phyloP scores from a whole-genome alignment of 2,797 vertebrate species.

The Sebastes vulpes region DNA sequence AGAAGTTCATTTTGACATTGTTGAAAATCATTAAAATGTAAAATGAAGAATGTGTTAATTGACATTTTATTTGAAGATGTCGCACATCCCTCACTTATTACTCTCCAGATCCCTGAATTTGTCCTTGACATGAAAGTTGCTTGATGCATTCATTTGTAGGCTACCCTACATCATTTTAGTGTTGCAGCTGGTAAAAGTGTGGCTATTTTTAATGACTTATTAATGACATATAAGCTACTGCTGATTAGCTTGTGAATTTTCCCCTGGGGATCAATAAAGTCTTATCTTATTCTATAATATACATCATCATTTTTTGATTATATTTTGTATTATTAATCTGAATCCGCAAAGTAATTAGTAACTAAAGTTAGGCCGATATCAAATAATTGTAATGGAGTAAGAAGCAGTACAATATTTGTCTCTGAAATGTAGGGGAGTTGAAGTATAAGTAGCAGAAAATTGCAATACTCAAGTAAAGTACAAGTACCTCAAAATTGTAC shows the following conservation, averaged over 20 bases:
- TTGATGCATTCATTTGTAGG: background rate
- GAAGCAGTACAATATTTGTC: background rate
- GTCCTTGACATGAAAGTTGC: background rate
- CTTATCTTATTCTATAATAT: background rate
- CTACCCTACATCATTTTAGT: background rate
- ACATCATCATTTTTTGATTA: background rate
- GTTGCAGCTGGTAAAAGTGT: background rate
- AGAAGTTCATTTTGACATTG: slow-evolving; percentile 51
- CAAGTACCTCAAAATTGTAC: background rate
- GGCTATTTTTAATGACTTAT: background rate
- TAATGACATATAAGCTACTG: background rate
- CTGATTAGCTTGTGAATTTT: background rate
- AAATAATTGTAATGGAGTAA: background rate
- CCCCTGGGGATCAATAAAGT: background rate
- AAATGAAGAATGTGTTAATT: slow-evolving; percentile 12
- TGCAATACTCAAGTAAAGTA: background rate
- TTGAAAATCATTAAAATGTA: slow-evolving; percentile 63
- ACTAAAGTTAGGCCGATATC: background rate
- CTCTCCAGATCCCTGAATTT: background rate
- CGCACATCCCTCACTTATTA: background rate
- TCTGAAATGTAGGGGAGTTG: background rate
- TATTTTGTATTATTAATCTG: background rate
- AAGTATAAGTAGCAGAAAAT: background rate
- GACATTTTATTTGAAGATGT: slow-evolving; percentile 17
- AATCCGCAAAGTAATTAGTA: background rate